Evolutionary conservation across 2,797 vertebrate genomes (phyloP), one percentile per base, ranked within the genome.

Genomic region (Hapalemur alaotrensis): DNA sequence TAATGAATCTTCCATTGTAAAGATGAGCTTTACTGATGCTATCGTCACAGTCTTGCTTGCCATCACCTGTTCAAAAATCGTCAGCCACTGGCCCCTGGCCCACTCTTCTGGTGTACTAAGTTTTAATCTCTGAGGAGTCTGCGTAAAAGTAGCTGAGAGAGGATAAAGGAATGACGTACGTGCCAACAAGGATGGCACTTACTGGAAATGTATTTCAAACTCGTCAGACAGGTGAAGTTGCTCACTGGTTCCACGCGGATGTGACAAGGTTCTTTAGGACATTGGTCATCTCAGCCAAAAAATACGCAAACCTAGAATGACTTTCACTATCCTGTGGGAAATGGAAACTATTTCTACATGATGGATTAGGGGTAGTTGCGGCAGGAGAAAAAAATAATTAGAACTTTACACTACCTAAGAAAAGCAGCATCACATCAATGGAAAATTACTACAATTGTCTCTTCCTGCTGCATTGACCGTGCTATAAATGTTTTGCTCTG

Each of bases 41-140:
- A 1, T n/a, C 52, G 46, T 73, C 20, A 75, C 20, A 43, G 12
- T 73, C 72, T 89, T 69, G 54, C 54, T 82, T 94, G 38, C 72
- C 14, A 81, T 80, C 91, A 97, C 87, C 92, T 96, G 93, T 84
- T 96, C 63, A 92, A 84, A 97, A 84, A 12, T 70, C 91, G 93
- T 87, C 81, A 63, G 4, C 76, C 76, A 13, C 78, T 95, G 96
- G 84, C 87, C 46, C 59, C 50, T 75, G n/a, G 82, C 86, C 84
- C 69, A 52, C 59, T 38, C 3, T 28, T 46, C 41, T 67, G n/a
- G 59, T 12, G 32, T 59, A 61, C 32, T 48, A 84, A 54, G 23
- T 91, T 96, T 94, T 95, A 35, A 41, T 81, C 72, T 94, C 46
- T 14, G 35, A 81, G 32, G 63, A 72, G 46, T 82, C 20, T 18